Conservation (phyloP, 2,797 vertebrate species). For the Geotrypetes seraphini region DNA sequence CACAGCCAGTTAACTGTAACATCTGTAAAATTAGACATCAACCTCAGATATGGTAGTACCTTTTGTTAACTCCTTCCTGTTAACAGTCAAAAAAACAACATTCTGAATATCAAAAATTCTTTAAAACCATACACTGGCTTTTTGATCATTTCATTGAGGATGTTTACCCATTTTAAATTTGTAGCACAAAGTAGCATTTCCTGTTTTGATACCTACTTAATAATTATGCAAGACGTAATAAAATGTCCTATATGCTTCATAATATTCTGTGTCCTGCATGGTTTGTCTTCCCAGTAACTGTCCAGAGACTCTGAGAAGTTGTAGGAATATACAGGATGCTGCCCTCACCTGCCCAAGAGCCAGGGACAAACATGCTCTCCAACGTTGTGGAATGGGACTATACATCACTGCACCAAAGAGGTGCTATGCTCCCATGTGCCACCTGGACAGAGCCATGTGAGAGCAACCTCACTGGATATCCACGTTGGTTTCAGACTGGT, state of each 20-base stretch:
- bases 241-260: neutral
- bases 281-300: slow-evolving; percentile 48
- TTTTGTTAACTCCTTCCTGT: too few relatives aligned
- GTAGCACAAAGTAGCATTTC: too few relatives aligned
- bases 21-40: too few relatives aligned
- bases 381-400: slow-evolving; percentile 52
- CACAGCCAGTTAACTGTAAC: too few relatives aligned
- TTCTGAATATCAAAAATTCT: too few relatives aligned
- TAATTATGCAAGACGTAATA: too few relatives aligned
- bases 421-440: slow-evolving; percentile 64
- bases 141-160: too few relatives aligned
- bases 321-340: slow-evolving; percentile 53
- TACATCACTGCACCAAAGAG: slow-evolving; percentile 32
- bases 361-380: slow-evolving; percentile 36
- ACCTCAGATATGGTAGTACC: too few relatives aligned
- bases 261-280: slow-evolving; percentile 38
- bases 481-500: slow-evolving; percentile 29
- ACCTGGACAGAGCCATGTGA: slow-evolving; percentile 60
- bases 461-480: slow-evolving; percentile 52
- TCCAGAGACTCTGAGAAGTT: slow-evolving; percentile 45
- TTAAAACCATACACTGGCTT: too few relatives aligned
- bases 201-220: too few relatives aligned
- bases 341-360: slow-evolving; percentile 26
- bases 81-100: too few relatives aligned
- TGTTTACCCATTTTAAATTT: too few relatives aligned